These are phyloP conservation scores for Chauna torquata DNA, from an alignment of 2,113 vertebrate species.

Conservation along the genomic window DNA sequence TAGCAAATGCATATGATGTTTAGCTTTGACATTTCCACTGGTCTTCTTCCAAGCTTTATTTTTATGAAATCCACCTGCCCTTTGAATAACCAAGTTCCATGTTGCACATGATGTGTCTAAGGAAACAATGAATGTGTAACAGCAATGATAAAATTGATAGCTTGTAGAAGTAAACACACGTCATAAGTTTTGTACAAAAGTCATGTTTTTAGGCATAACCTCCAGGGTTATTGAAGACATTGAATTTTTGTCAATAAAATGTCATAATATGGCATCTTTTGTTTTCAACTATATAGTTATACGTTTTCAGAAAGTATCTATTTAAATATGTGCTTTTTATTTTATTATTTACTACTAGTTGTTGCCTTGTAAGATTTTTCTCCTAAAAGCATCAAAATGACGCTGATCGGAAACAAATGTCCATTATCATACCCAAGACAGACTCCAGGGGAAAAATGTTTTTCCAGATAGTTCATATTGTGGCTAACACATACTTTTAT, in stretches of 20 bases:
- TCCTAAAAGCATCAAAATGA: slow-evolving; percentile 21
- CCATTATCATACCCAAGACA: background rate
- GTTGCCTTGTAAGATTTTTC: background rate
- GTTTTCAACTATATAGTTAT: background rate
- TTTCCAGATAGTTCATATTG: background rate
- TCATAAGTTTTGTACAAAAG: background rate
- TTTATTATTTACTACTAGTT: background rate
- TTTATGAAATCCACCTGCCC: background rate
- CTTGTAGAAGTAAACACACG: background rate
- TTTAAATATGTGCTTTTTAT: background rate
- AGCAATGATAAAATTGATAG: background rate
- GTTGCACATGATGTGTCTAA: background rate
- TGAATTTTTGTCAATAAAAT: background rate
- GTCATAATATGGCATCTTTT: background rate
- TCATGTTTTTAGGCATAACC: background rate
- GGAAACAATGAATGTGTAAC: background rate
- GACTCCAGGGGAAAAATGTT: background rate
- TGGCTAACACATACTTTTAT: background rate
- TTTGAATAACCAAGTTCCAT: background rate
- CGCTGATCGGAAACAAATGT: background rate
- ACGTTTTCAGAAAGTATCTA: background rate
- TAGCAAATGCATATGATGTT: background rate
- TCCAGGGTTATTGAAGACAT: background rate
- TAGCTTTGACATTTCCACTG: background rate
- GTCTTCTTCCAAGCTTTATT: background rate